These are phyloP conservation scores for Leptoclinus maculatus DNA, from an alignment of 2,797 vertebrate genomes.

Conservation along the genomic window DNA sequence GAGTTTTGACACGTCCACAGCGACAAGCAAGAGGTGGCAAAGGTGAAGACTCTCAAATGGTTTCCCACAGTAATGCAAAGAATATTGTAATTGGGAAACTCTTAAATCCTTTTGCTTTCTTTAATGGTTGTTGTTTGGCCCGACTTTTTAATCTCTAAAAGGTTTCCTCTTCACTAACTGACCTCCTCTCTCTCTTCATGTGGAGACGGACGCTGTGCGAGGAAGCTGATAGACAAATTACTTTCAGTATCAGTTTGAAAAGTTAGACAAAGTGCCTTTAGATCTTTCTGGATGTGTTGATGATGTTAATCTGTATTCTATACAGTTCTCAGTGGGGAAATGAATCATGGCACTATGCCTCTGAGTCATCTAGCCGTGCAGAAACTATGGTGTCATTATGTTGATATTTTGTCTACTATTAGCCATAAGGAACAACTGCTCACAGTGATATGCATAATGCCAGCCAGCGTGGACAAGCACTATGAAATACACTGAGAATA, in stretches of 20 bases:
- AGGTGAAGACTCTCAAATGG: conserved; percentile 20
- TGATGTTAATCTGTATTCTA: conserved; percentile 71
- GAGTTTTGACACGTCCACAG: conserved; percentile 28
- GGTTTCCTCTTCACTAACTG: conserved; percentile 8
- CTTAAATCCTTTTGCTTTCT: conserved; percentile 14
- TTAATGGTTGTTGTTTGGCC: conserved; percentile 15
- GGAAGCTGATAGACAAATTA: conserved; percentile 34
- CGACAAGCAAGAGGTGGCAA: conserved; percentile 17
- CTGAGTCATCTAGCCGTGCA: conserved; percentile 70
- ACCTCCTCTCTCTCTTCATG: conserved; percentile 17
- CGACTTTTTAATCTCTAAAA: conserved; percentile 8
- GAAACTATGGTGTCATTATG: conserved; percentile 77
- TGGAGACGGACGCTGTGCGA: conserved; percentile 23
- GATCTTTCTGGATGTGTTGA: conserved; percentile 44
- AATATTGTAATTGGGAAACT: conserved; percentile 28
- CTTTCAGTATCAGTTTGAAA: conserved; percentile 59
- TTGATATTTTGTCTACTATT: conserved; percentile 76
- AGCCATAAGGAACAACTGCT: conserved; percentile 75
- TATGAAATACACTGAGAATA: conserved; percentile 55
- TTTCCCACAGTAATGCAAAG: conserved; percentile 32
- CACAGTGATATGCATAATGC: conserved; percentile 70
- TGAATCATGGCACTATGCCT: conserved; percentile 71
- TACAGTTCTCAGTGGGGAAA: conserved; percentile 62
- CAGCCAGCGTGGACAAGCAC: conserved; percentile 64
- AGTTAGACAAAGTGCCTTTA: conserved; percentile 67